Conservation (phyloP, 2,797 vertebrate species). For the Sylvia borin region DNA sequence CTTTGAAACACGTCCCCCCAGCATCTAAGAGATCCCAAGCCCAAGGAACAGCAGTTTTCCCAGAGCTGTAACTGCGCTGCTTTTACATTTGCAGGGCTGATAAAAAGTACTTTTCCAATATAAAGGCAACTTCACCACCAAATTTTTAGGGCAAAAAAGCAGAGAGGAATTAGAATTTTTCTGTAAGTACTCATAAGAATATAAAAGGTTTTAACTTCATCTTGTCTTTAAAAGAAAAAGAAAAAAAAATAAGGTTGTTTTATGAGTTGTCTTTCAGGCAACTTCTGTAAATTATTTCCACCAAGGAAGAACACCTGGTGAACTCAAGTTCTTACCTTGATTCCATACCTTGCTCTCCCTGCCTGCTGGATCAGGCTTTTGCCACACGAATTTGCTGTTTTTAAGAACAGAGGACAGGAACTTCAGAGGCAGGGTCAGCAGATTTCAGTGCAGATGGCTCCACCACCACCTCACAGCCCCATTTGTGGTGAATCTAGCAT, state of each 20-base stretch:
- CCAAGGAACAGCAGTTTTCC: accelerated
- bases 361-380: background rate
- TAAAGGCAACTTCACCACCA: background rate
- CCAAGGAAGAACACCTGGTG: background rate
- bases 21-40: background rate
- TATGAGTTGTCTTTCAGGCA: background rate
- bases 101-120: background rate
- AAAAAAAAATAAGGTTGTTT: background rate
- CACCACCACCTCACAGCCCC: background rate
- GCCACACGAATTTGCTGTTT: background rate
- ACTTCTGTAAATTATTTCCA: background rate
- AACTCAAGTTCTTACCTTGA: background rate
- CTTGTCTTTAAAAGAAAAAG: background rate
- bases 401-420: background rate
- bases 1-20: accelerated
- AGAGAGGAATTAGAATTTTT: background rate
- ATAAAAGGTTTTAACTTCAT: background rate
- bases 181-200: background rate
- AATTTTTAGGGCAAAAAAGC: background rate
- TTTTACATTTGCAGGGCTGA: background rate
- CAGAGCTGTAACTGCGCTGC: background rate
- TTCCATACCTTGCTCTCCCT: background rate
- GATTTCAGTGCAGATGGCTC: background rate
- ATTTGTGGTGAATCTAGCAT: background rate
- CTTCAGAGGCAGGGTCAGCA: background rate